Evolutionary conservation across 2,797 vertebrate species (phyloP), one percentile per base, ranked within the genome.

Genomic region (Martes flavigula): DNA sequence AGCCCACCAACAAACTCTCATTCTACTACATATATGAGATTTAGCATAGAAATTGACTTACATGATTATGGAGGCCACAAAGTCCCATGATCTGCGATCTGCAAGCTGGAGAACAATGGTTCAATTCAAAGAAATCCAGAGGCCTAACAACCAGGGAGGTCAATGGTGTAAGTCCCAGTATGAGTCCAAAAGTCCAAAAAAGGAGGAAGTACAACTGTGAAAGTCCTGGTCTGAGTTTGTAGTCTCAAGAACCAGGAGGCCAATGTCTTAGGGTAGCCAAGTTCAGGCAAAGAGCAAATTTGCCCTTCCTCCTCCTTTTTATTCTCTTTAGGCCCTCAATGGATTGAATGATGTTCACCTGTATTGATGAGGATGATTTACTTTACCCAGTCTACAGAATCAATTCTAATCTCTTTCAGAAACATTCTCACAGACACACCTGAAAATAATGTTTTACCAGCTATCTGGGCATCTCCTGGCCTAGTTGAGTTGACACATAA

Each of bases 1-100:
- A 85, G 20, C 35, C 30, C 43, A 75, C 60, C 60, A 88, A 38
- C 9, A 15, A 93, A 35, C 9, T 23, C 62, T 60, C 23, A 15
- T n/a, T 46, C 35, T 30, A 30, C 35, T 46, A n/a, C 15, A 46
- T 60, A n/a, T 7, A n/a, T 64, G 70, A 23, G 21, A 82, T 79
- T 66, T 40, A 72, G 27, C 35, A 48, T 35, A 79, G 17, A 17
- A 86, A 86, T 51, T 72, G 15, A 30, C 82, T 91, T 56, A 86
- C 11, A 0, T 70, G n/a, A 51, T 78, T 70, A 79, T n/a, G 20
- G 25, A 30, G 72, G 62, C 14, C 72, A 21, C 0, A 4, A 35
- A 73, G 46, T 89, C 35, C 30, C 68, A 66, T 12, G n/a, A 82
- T 21, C 77, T 73, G 77, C 9, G 7, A 54, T 73, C 20, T 72